These are phyloP conservation scores for Aurelia aurita DNA, from an alignment of 30 jellyfish, hydroid and myxozoan genomes.

Conservation along the genomic window DNA sequence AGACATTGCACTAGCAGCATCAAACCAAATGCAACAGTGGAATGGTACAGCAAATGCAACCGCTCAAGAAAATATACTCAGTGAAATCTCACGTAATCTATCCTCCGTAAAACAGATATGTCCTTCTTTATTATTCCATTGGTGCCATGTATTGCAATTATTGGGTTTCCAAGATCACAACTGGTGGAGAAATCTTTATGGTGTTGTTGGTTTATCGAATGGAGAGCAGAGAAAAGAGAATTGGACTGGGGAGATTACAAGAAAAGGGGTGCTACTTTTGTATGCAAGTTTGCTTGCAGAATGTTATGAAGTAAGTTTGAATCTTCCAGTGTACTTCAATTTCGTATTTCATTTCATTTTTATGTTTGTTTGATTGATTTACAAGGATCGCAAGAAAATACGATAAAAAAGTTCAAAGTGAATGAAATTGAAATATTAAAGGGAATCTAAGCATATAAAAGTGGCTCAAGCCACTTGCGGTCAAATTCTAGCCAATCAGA, in stretches of 20 bases:
- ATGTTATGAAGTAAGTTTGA: slow-evolving; percentile 22
- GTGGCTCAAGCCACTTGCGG: no score
- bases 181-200: slow-evolving; percentile 39
- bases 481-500: no score
- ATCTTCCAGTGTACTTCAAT: no score
- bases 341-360: no score
- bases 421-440: no score
- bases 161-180: slow-evolving; percentile 30
- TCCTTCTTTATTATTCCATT: slow-evolving; percentile 50
- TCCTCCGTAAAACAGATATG: neutral
- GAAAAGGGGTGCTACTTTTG: slow-evolving; percentile 33
- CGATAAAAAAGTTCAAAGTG: no score
- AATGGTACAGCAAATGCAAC: slow-evolving; percentile 11
- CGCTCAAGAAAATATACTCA: neutral
- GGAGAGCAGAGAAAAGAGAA: slow-evolving; percentile 17
- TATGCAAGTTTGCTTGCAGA: slow-evolving; percentile 51
- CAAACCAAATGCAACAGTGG: slow-evolving; percentile 17
- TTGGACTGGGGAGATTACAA: slow-evolving; percentile 43
- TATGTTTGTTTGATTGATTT: no score
- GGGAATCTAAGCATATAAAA: no score
- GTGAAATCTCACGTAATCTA: slow-evolving; percentile 10
- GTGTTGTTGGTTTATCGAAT: neutral
- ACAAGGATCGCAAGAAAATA: no score
- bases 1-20: slow-evolving; percentile 61
- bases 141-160: slow-evolving; percentile 49